phyloP scores from a whole-genome alignment of 2,888 invertebrate genomes.

The Aethes cnicana region DNA sequence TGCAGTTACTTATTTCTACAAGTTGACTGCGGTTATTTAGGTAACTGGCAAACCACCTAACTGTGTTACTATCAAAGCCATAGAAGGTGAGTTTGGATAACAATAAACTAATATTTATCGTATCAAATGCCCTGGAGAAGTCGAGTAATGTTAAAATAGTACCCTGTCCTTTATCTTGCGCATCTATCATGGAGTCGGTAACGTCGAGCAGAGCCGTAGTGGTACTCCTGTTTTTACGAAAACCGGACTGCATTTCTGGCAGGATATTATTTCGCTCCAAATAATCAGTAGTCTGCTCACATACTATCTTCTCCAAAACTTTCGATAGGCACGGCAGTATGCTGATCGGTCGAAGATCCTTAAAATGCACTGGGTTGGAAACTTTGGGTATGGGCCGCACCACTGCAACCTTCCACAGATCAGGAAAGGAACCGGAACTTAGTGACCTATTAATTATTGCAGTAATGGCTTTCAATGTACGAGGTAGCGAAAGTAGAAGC shows the following conservation, averaged over 20 bases:
- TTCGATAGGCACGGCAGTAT: not conserved
- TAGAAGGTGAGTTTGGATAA: too few species aligned
- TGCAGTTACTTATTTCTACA: too few species aligned
- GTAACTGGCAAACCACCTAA: too few species aligned
- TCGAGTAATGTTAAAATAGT: not conserved
- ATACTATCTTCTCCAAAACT: not conserved
- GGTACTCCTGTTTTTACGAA: not conserved
- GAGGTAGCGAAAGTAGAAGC: not conserved
- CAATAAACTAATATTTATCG: too few species aligned
- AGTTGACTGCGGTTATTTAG: too few species aligned
- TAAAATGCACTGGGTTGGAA: not conserved
- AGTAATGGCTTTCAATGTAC: not conserved
- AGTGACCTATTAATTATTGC: not conserved
- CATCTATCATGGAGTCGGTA: not conserved
- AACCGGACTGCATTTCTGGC: too few species aligned
- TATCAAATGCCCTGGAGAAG: not conserved
- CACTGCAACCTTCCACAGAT: not conserved
- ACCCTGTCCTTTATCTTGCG: not conserved
- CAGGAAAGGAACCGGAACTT: not conserved
- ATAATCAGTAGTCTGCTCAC: not conserved
- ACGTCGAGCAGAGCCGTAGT: not conserved
- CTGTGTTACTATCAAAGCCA: not conserved
- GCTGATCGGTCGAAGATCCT: not conserved
- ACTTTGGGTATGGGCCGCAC: conserved; percentile 5
- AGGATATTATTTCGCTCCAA: not conserved